Percentiles rank a stretch among this genome's conserved stretches.
phyloP scores from a whole-genome alignment of 2,113 vertebrate genomes.

The Nesogale talazaci region DNA sequence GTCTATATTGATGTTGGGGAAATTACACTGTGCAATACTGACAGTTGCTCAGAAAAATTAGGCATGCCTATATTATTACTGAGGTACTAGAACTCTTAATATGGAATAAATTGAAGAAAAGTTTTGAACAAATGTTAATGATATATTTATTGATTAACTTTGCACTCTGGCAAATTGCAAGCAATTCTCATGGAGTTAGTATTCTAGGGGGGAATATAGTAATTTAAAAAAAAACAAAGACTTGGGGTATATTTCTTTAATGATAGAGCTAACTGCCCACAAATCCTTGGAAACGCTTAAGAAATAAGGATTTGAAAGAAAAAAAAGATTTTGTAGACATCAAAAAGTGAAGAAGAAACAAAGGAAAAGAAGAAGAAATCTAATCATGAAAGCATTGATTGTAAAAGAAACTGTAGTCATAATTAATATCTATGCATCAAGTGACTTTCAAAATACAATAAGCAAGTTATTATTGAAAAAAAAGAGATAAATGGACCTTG shows the following conservation, averaged over 20 bases:
- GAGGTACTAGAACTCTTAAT: background rate
- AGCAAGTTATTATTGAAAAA: too few species aligned
- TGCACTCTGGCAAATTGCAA: background rate
- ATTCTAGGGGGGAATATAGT: background rate
- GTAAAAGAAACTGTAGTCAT: too few species aligned
- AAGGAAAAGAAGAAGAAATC: too few species aligned
- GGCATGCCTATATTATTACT: background rate
- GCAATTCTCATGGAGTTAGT: background rate
- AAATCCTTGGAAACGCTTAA: conserved; percentile 11
- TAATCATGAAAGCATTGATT: too few species aligned
- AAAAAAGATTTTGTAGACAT: too few species aligned
- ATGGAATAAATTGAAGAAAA: background rate
- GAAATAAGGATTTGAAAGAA: background rate
- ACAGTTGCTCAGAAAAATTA: background rate
- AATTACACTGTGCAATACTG: rapidly evolving
- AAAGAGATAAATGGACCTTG: too few species aligned
- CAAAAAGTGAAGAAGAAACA: too few species aligned
- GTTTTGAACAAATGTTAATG: background rate
- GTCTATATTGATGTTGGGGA: background rate
- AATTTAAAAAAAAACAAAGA: background rate
- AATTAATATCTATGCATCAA: too few species aligned
- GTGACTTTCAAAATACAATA: too few species aligned
- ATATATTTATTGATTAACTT: background rate
- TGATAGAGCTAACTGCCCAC: background rate
- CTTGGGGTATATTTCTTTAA: background rate